phyloP scores from a whole-genome alignment of 2,888 invertebrate genomes.

The Aleiodes leptofemur region DNA sequence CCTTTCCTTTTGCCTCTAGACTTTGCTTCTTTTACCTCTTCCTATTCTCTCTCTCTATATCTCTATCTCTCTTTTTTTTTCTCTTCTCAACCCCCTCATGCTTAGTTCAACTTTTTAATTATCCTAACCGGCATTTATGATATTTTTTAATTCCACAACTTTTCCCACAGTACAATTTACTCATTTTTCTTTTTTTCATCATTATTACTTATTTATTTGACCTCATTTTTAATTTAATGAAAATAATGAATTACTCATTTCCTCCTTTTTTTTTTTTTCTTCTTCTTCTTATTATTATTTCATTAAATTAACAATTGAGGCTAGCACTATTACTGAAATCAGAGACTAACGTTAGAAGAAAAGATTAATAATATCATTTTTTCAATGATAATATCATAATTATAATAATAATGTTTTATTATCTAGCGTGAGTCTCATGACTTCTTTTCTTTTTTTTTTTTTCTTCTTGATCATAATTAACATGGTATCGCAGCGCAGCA shows the following conservation, averaged over 20 bases:
- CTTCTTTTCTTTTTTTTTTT: constrained; percentile 14
- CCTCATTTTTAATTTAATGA: background rate
- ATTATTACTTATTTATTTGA: too few species aligned
- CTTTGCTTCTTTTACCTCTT: constrained; percentile 13
- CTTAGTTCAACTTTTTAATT: constrained; percentile 19
- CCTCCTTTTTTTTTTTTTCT: background rate
- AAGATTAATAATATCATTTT: background rate
- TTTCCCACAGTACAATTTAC: background rate
- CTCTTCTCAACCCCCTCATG: constrained; percentile 12
- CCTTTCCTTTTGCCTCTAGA: constrained; percentile 1
- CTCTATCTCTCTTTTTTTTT: background rate
- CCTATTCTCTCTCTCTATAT: background rate
- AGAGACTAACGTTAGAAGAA: constrained; percentile 39
- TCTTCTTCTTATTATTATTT: background rate
- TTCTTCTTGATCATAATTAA: constrained; percentile 4
- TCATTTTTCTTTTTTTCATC: background rate
- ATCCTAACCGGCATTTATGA: constrained; percentile 21
- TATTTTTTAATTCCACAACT: background rate
- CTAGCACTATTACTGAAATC: constrained; percentile 31
- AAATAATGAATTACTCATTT: background rate
- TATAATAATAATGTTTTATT: constrained; percentile 31
- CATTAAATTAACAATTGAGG: constrained; percentile 9
- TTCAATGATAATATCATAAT: background rate
- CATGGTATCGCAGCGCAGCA: constrained; percentile 64
- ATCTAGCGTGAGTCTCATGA: constrained; percentile 43